phyloP scores from a whole-genome alignment of 30 jellyfish, hydroid and myxozoan genomes.

The Pseudorhiza aurosa region DNA sequence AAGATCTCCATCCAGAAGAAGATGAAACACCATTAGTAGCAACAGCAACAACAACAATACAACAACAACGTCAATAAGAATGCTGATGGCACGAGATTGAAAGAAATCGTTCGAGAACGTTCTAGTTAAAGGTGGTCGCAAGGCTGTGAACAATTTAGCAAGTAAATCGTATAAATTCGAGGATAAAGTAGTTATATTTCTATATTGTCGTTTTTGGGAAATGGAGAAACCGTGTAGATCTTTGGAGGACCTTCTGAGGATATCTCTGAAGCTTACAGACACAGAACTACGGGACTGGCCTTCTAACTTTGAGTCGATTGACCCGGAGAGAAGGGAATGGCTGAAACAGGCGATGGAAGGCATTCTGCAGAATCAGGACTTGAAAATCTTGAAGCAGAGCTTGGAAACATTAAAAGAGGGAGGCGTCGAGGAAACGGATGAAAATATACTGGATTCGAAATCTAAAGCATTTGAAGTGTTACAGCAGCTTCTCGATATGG shows the following conservation, averaged over 20 bases:
- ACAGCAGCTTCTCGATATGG: conserved; percentile 47
- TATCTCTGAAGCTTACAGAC: conserved; percentile 69
- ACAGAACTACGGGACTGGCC: conserved; percentile 72
- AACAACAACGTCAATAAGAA: too few species aligned
- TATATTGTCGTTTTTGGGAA: too few species aligned
- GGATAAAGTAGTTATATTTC: too few species aligned
- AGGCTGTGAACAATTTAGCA: too few species aligned
- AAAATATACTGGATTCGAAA: conserved; percentile 17
- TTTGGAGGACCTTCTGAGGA: conserved; percentile 64
- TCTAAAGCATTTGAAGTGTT: conserved; percentile 62
- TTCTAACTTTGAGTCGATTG: conserved; percentile 19
- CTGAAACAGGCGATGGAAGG: conserved; percentile 66
- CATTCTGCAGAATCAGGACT: conserved; percentile 63
- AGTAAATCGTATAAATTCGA: too few species aligned
- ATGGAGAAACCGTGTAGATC: conserved; percentile 1
- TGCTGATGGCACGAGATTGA: too few species aligned
- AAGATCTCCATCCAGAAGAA: too few species aligned
- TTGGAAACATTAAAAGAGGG: conserved; percentile 18
- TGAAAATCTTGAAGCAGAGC: conserved; percentile 40
- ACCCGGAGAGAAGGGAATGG: conserved; percentile 79
- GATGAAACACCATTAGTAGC: too few species aligned
- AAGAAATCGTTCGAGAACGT: too few species aligned
- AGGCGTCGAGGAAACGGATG: conserved; percentile 20
- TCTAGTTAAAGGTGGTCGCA: too few species aligned
- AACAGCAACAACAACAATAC: too few species aligned